Conservation (phyloP, 2,797 vertebrate genomes). For the Denticeps clupeoides region DNA sequence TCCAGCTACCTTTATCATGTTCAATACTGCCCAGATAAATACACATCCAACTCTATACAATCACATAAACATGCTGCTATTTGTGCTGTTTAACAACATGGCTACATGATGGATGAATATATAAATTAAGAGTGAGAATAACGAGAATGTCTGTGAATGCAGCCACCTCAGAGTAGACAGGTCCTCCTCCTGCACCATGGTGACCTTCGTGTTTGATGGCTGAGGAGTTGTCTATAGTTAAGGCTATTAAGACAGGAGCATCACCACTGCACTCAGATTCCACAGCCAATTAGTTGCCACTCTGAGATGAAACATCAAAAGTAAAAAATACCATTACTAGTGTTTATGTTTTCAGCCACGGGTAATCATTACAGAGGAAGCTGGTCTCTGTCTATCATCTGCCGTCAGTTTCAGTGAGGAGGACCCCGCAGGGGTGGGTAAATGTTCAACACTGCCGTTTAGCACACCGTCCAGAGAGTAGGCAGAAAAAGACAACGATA, state of each 20-base stretch:
- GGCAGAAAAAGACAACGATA: conserved; percentile 15
- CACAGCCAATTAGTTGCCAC: too few relatives aligned
- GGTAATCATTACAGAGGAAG: too few relatives aligned
- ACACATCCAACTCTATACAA: not conserved
- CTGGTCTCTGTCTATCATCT: too few relatives aligned
- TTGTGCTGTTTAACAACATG: not conserved
- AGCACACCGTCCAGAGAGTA: not conserved
- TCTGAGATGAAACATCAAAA: conserved; percentile 9
- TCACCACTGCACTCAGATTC: too few relatives aligned
- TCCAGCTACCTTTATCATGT: too few relatives aligned
- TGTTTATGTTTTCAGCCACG: conserved; percentile 3
- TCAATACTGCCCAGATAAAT: not conserved
- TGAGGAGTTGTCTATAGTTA: too few relatives aligned
- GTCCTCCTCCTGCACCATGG: too few relatives aligned
- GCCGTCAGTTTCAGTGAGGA: conserved; percentile 13
- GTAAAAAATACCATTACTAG: conserved; percentile 9
- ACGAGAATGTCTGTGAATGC: not conserved
- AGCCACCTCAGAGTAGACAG: too few relatives aligned
- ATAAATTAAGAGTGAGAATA: not conserved
- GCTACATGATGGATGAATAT: not conserved
- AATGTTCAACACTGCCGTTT: conserved; percentile 17
- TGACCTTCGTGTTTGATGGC: too few relatives aligned
- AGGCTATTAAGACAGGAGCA: too few relatives aligned
- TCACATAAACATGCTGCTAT: not conserved
- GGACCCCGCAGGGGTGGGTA: not conserved